Conservation (phyloP, 2,797 vertebrate genomes). For the Falco naumanni region DNA sequence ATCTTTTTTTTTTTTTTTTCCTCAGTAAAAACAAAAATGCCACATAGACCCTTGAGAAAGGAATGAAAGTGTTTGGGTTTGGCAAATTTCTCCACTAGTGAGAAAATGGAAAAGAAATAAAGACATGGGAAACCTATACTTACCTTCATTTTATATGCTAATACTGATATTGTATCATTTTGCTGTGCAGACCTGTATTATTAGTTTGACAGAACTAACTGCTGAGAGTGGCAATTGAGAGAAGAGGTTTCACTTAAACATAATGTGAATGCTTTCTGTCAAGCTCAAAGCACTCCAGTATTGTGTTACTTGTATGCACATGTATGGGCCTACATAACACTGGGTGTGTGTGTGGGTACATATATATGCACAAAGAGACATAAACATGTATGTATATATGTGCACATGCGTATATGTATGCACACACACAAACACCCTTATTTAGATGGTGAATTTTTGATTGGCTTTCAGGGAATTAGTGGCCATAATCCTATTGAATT, state of each 20-base stretch:
- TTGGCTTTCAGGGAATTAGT: neutral
- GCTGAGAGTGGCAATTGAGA: constrained; percentile 32
- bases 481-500: neutral
- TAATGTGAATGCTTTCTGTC: constrained; percentile 24
- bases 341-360: neutral
- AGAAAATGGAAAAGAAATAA: constrained; percentile 72
- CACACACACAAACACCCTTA: neutral
- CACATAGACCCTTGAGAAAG: constrained; percentile 45
- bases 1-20: neutral
- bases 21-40: constrained; percentile 4
- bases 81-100: constrained; percentile 53
- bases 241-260: constrained; percentile 26
- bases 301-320: neutral
- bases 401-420: neutral
- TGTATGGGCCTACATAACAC: neutral
- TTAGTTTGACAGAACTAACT: constrained; percentile 63
- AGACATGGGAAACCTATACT: constrained; percentile 58
- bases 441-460: neutral
- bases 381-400: neutral
- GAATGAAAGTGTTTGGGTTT: constrained; percentile 61
- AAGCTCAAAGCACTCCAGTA: neutral
- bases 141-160: constrained; percentile 69
- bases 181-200: constrained; percentile 31
- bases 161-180: constrained; percentile 64
- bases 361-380: neutral